Conservation (phyloP, 2,888 invertebrate genomes). For the Acanthacorydalis orientalis region DNA sequence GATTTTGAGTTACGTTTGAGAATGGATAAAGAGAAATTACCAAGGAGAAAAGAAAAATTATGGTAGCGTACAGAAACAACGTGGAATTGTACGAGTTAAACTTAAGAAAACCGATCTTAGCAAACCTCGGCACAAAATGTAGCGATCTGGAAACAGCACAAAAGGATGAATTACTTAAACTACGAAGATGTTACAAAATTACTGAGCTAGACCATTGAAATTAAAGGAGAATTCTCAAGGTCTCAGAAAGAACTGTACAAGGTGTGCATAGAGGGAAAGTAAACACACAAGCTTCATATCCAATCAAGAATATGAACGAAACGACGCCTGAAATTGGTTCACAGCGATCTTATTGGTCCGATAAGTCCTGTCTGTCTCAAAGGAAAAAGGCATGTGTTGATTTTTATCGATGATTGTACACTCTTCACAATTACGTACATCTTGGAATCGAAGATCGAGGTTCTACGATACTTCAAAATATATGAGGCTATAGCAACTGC, state of each 20-base stretch:
- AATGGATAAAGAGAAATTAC: slow-evolving; percentile 11
- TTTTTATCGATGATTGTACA: slow-evolving; percentile 16
- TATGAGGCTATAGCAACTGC: slow-evolving; percentile 13
- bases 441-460: slow-evolving; percentile 14
- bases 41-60: slow-evolving; percentile 8
- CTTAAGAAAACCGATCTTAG: slow-evolving; percentile 4
- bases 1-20: slow-evolving; percentile 11
- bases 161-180: slow-evolving; percentile 10
- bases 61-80: slow-evolving; percentile 8
- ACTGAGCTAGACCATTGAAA: slow-evolving; percentile 5
- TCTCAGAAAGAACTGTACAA: slow-evolving; percentile 6
- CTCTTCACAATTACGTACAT: slow-evolving; percentile 12
- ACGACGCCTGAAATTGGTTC: slow-evolving; percentile 12
- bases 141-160: slow-evolving; percentile 8
- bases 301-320: slow-evolving; percentile 9
- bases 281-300: slow-evolving; percentile 9
- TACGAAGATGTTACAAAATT: slow-evolving; percentile 8
- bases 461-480: slow-evolving; percentile 12
- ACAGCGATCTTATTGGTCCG: slow-evolving; percentile 14
- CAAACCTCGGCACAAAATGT: not conserved
- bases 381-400: slow-evolving; percentile 8
- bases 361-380: slow-evolving; percentile 13
- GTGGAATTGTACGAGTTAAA: slow-evolving; percentile 9
- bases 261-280: slow-evolving; percentile 12
- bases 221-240: slow-evolving; percentile 3